Percentiles rank a stretch among this genome's conserved stretches.
Evolutionary conservation across 2,113 vertebrate genomes (phyloP).

Genomic region (Piaya cayana): DNA sequence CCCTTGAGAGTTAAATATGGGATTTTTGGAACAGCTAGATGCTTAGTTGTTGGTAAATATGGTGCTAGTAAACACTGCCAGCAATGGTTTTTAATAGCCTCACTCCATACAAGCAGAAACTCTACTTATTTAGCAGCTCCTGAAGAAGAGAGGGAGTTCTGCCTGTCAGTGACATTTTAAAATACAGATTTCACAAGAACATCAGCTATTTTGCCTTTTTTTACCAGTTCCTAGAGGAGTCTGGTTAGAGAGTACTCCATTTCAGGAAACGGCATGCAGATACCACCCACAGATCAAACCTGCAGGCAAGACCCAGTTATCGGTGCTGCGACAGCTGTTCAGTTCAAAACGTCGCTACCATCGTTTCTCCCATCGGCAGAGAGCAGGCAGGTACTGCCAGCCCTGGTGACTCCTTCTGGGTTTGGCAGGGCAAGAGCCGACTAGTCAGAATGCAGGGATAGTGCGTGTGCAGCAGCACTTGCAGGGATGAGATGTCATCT

Average conservation of each 20-base stretch:
- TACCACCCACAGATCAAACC: neutral
- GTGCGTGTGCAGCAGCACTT: neutral
- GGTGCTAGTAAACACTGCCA: neutral
- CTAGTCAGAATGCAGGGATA: neutral
- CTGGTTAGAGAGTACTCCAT: neutral
- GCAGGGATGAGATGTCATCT: neutral
- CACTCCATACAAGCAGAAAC: neutral
- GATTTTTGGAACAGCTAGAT: too few relatives aligned
- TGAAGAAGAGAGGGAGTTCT: neutral
- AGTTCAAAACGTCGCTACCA: accelerated
- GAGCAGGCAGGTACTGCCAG: neutral
- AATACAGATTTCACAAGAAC: neutral
- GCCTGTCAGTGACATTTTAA: neutral
- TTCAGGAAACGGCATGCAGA: neutral
- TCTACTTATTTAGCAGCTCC: neutral
- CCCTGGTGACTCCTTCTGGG: accelerated
- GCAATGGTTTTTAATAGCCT: accelerated
- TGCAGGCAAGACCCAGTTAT: accelerated
- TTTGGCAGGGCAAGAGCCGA: accelerated
- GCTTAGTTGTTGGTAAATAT: neutral
- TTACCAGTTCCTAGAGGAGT: neutral
- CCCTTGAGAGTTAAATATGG: neutral
- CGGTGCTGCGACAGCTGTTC: accelerated
- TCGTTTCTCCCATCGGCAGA: neutral
- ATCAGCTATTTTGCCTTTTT: neutral